Base-by-base conservation (phyloP, 2,113 vertebrate species). In the Clarias magur region DNA sequence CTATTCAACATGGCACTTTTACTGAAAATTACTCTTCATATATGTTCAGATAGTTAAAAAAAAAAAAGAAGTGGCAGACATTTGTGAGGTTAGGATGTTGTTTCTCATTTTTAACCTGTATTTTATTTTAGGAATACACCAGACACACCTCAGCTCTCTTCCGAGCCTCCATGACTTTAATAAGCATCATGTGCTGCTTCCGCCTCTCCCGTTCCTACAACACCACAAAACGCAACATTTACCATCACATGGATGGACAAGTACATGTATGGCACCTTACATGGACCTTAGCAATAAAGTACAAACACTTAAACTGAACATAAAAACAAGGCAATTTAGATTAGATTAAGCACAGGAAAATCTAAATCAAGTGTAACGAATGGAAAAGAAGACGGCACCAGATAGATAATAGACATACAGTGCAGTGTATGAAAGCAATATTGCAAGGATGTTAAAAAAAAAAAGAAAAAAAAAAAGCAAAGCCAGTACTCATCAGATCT, bases 131-230 rank as follows among this genome's bases (percentile, higher is more conserved):
- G 23, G 62, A n/a, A 60, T 42, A 78, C 42, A 73, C 23, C 62
- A 76, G 30, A 82, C 95, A 92, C 93, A 99, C 98, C 95, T 99
- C 97, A 65, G 96, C 97, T 93, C 97, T 99, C 90, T 97, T 99
- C 86, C 97, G 96, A 80, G 97, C 96, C 87, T 99, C 97, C 93
- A 98, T 96, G 83, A 97, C 97, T 94, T 97, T 99, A 95, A 98
- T 95, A 84, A 99, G 95, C 96, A 98, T 97, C 96, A 97, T 96
- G 86, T 99, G 97, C 88, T 99, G 98, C 81, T 96, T 94, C 70
- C 97, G 96, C 91, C 97, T 94, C 91, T 99, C 97, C 88, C 96
- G 95, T 88, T 99, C 98, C 98, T 99, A 94, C 88, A 91, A 93
- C 90, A 94, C 88, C 90, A 95, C 83, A 95, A 86, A 48, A 94